Percentiles rank a stretch among this genome's conserved stretches.
phyloP scores from a whole-genome alignment of 2,797 vertebrate species.

The Poeciliopsis gracilis region DNA sequence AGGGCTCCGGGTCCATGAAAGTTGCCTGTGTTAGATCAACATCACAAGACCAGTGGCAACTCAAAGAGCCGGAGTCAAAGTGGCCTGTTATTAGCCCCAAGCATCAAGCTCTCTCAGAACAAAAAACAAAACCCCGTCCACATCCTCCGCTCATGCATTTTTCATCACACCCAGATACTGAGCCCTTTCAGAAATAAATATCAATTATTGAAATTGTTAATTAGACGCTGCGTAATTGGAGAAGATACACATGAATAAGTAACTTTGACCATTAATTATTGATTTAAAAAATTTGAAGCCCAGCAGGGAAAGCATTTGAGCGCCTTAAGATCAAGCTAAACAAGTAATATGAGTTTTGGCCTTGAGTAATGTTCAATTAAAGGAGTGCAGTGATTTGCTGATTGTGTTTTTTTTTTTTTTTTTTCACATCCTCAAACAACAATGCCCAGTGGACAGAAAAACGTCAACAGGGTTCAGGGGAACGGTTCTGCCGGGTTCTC shows the following conservation, averaged over 20 bases:
- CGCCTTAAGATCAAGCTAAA: constrained; percentile 82
- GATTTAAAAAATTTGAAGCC: constrained; percentile 76
- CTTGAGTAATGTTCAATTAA: constrained; percentile 86
- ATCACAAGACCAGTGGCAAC: constrained; percentile 80
- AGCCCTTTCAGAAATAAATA: constrained; percentile 84
- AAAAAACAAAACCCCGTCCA: constrained; percentile 80
- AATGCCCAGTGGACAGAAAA: constrained; percentile 62
- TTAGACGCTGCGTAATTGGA: constrained; percentile 81
- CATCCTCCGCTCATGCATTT: constrained; percentile 81
- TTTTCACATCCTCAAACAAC: constrained; percentile 56
- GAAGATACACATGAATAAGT: constrained; percentile 85
- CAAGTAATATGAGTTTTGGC: constrained; percentile 83
- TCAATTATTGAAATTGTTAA: constrained; percentile 89
- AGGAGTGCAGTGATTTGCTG: constrained; percentile 69
- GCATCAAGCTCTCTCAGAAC: constrained; percentile 82
- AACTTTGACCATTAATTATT: constrained; percentile 83
- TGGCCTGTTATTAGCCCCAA: constrained; percentile 82
- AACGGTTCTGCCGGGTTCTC: constrained; percentile 47
- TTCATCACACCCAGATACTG: constrained; percentile 79
- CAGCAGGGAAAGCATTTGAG: constrained; percentile 74
- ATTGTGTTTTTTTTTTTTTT: constrained; percentile 38
- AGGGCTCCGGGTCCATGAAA: constrained; percentile 80
- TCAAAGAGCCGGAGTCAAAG: constrained; percentile 84
- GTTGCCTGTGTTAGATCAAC: constrained; percentile 80
- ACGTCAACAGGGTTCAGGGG: constrained; percentile 60